Conservation (phyloP, 2,888 invertebrate species). For the Epinotia brunnichana region DNA sequence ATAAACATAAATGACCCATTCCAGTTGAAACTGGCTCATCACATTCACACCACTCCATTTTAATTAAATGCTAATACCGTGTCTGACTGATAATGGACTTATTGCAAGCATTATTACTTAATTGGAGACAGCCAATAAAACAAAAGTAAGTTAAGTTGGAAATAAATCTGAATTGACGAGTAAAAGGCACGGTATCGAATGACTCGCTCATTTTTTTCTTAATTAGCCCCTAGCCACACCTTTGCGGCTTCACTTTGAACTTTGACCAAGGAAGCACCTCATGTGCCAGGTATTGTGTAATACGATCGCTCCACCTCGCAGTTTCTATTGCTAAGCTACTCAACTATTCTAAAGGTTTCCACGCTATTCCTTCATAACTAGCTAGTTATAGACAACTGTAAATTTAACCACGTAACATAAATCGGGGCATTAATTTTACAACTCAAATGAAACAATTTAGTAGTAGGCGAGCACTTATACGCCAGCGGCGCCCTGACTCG, state of each 20-base stretch:
- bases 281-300: slow-evolving; percentile 70
- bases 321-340: slow-evolving; percentile 59
- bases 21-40: too few relatives aligned
- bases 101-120: neutral
- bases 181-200: slow-evolving; percentile 55
- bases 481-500: slow-evolving; percentile 73
- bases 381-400: slow-evolving; percentile 39
- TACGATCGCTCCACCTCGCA: slow-evolving; percentile 63
- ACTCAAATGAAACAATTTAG: slow-evolving; percentile 82
- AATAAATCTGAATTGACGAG: slow-evolving; percentile 24
- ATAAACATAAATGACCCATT: too few relatives aligned
- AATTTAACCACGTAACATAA: slow-evolving; percentile 67
- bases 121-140: neutral
- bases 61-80: neutral
- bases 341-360: slow-evolving; percentile 65
- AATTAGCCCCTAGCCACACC: slow-evolving; percentile 73
- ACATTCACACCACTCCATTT: neutral
- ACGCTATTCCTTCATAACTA: slow-evolving; percentile 35
- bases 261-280: slow-evolving; percentile 76
- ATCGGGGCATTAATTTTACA: slow-evolving; percentile 79
- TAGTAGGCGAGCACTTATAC: slow-evolving; percentile 77
- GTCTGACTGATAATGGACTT: neutral
- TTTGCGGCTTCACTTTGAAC: slow-evolving; percentile 73
- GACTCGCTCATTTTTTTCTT: slow-evolving; percentile 59
- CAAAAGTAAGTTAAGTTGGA: neutral